Evolutionary conservation across 2,888 invertebrate genomes (phyloP).

Genomic region (Drosophila tripunctata): DNA sequence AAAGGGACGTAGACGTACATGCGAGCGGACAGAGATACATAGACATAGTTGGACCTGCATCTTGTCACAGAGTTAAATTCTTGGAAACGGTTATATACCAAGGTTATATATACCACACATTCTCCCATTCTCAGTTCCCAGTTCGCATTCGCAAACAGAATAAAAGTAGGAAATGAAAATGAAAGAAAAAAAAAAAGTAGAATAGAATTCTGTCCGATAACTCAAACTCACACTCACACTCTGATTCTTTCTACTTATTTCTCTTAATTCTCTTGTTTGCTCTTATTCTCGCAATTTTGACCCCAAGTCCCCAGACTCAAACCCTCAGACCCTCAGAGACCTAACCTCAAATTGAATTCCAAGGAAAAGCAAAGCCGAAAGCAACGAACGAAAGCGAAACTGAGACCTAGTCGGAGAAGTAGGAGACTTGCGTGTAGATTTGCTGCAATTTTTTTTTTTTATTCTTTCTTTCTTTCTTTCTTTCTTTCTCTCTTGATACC

Average conservation of each 20-base stretch:
- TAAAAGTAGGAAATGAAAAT: neutral
- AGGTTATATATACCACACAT: slow-evolving; percentile 63
- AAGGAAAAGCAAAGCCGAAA: neutral
- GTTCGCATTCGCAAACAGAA: slow-evolving; percentile 19
- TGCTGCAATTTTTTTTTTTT: slow-evolving; percentile 13
- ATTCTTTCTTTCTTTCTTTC: neutral
- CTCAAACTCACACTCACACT: neutral
- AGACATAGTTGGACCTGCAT: slow-evolving; percentile 2
- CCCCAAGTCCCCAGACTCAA: neutral
- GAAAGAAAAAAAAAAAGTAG: neutral
- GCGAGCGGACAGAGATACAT: neutral
- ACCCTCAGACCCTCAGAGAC: neutral
- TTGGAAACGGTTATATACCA: slow-evolving; percentile 81
- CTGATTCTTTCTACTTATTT: neutral
- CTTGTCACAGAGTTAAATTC: slow-evolving; percentile 63
- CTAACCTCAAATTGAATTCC: neutral
- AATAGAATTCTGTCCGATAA: slow-evolving; percentile 26
- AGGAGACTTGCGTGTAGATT: neutral
- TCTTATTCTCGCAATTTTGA: neutral
- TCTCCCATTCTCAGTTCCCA: too few species aligned
- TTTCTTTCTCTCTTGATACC: neutral
- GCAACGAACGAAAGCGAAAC: neutral
- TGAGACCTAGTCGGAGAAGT: neutral
- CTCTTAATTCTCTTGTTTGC: neutral
- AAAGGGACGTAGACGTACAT: neutral